A percentile compares a stretch with the other conserved stretches of the same genome.
These are phyloP conservation scores for Ctenopoma multispine DNA, from an alignment of 2,797 vertebrate species.

Conservation along the genomic window DNA sequence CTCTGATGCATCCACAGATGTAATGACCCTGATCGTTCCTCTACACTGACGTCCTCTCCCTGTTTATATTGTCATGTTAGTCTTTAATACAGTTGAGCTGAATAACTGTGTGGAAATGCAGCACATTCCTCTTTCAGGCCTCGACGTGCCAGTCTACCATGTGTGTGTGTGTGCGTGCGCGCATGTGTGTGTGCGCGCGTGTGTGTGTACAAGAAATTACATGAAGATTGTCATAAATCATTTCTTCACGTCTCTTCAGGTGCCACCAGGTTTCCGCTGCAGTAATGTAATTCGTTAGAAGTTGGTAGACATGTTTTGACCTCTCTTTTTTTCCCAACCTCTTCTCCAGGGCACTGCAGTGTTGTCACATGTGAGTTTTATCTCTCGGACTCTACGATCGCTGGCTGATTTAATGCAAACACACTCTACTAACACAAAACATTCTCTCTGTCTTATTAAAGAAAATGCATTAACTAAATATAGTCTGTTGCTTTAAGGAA, in stretches of 20 bases:
- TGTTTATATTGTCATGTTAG: conserved; percentile 12
- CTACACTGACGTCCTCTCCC: too few relatives aligned
- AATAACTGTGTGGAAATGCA: neutral
- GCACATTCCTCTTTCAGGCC: conserved; percentile 76
- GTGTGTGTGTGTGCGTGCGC: neutral
- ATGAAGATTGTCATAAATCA: conserved; percentile 15
- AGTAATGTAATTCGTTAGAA: conserved; percentile 16
- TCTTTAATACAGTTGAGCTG: neutral
- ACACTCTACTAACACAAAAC: conserved; percentile 41
- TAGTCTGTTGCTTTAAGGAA: neutral
- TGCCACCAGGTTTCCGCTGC: conserved; percentile 29
- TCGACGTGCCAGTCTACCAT: conserved; percentile 46
- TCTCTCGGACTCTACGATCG: conserved; percentile 31
- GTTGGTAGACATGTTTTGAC: conserved; percentile 17
- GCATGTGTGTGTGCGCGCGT: neutral
- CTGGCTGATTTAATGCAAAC: neutral
- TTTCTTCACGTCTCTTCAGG: conserved; percentile 1
- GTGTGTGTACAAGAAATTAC: conserved; percentile 17
- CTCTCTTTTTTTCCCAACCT: conserved; percentile 23
- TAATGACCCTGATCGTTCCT: too few relatives aligned
- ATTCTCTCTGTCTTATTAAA: conserved; percentile 14
- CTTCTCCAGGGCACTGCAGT: conserved; percentile 77
- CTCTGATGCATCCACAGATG: neutral
- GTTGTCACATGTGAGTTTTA: conserved; percentile 86
- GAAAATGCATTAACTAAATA: conserved; percentile 16